These are phyloP conservation scores for Lethocerus indicus DNA, from an alignment of 1,140 invertebrate genomes.

Conservation along the genomic window DNA sequence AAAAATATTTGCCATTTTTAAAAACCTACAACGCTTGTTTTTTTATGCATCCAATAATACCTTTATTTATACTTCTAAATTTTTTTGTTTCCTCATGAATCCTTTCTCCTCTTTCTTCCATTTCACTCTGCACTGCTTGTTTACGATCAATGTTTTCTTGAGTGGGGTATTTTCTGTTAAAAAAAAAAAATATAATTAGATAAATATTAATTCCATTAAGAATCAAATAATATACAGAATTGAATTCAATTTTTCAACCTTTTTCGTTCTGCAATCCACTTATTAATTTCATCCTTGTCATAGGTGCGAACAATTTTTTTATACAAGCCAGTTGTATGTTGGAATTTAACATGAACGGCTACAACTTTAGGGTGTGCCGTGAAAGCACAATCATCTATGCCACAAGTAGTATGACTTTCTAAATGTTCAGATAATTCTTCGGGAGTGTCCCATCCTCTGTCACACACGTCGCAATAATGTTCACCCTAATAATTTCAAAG, in stretches of 20 bases:
- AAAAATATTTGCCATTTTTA: background rate
- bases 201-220: background rate
- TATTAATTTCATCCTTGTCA: slow-evolving; percentile 59
- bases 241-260: slow-evolving; percentile 25
- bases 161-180: slow-evolving; percentile 31
- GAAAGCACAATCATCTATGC: slow-evolving; percentile 64
- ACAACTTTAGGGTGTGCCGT: slow-evolving; percentile 59
- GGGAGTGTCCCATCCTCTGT: slow-evolving; percentile 41
- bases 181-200: slow-evolving; percentile 13
- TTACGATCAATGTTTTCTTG: slow-evolving; percentile 10
- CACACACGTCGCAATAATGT: slow-evolving; percentile 56
- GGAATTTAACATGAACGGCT: slow-evolving; percentile 58
- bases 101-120: slow-evolving; percentile 9
- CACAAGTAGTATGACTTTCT: slow-evolving; percentile 50
- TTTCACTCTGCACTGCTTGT: background rate
- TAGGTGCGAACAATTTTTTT: slow-evolving; percentile 52
- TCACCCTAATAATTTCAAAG: slow-evolving; percentile 13
- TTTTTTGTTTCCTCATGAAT: background rate
- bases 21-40: background rate
- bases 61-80: background rate
- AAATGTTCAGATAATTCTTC: slow-evolving; percentile 43
- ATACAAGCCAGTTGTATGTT: slow-evolving; percentile 62
- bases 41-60: background rate
- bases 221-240: background rate
- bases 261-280: slow-evolving; percentile 65